Evolutionary conservation across 2,113 vertebrate genomes (phyloP), one percentile per base, ranked within the genome.

Genomic region (Cheirogaleus medius): DNA sequence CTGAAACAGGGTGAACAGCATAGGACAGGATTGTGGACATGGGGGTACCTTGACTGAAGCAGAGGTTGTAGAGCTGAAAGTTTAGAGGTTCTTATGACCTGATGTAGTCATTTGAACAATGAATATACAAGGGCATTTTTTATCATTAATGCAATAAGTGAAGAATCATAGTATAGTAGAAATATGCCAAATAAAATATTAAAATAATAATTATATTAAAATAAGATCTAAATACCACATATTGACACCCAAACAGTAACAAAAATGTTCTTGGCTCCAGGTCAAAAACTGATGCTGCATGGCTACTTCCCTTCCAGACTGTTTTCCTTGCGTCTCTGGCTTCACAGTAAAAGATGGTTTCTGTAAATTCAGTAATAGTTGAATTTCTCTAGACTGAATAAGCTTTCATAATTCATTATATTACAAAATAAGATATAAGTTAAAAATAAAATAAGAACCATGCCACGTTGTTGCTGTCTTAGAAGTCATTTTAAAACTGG

Each of bases 11-110:
- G 32, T 8, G 37, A 66, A 6, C 5, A 7, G 21, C n/a, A 18
- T 2, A 3, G 20, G n/a, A 34, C 6, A 78, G 6, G 20, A 23
- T 0, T 29, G 32, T 0, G n/a, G 25, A 12, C 18, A 4, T 6
- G 5, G 11, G 9, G 80, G 23, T 20, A 13, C 52, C 8, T 2
- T 58, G 27, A 14, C 20, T 6, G 15, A 71, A 34, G 52, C 8
- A 44, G 12, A 39, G 37, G 4, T 1, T 6, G 15, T 3, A 34
- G 27, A 89, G 23, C 47, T 56, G 29, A 66, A 64, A 44, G 60
- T 44, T 27, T 3, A 15, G 86, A 56, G 54, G 80, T 29, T 64
- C 32, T 73, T 32, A 17, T 10, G n/a, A 32, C 15, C 17, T 29
- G 6, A 13, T 13, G 6, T 21, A 78, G 69, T 54, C 29, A 85